A percentile compares a stretch with the other conserved stretches of the same genome.
These are phyloP conservation scores for Rhea americana DNA, from an alignment of 2,113 vertebrate genomes.

Conservation along the genomic window DNA sequence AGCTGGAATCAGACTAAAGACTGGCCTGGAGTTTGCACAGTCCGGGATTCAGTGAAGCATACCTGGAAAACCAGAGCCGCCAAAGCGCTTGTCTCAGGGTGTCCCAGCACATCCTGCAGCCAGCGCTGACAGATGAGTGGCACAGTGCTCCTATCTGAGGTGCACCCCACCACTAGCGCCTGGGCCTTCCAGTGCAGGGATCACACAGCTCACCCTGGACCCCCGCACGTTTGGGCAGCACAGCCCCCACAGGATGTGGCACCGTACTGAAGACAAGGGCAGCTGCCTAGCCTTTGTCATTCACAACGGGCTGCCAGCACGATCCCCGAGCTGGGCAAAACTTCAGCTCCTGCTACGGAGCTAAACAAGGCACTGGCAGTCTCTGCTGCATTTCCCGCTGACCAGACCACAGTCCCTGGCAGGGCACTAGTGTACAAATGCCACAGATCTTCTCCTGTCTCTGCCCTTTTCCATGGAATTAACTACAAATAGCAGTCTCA, in stretches of 20 bases:
- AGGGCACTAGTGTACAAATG: conserved; percentile 10
- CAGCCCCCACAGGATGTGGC: background rate
- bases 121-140: accelerated
- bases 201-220: background rate
- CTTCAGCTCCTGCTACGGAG: background rate
- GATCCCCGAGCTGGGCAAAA: background rate
- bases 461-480: background rate
- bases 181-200: accelerated
- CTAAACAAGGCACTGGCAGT: background rate
- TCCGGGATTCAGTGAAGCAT: background rate
- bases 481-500: conserved; percentile 5
- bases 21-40: background rate
- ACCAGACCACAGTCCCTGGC: background rate
- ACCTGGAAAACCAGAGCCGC: background rate
- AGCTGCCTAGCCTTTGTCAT: background rate
- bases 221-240: accelerated
- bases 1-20: background rate
- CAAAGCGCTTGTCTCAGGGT: background rate
- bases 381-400: background rate
- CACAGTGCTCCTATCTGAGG: background rate
- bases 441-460: background rate
- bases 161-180: accelerated
- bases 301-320: background rate
- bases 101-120: background rate
- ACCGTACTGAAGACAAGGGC: background rate